phyloP scores from a whole-genome alignment of 2,113 vertebrate species.

The Riparia riparia region DNA sequence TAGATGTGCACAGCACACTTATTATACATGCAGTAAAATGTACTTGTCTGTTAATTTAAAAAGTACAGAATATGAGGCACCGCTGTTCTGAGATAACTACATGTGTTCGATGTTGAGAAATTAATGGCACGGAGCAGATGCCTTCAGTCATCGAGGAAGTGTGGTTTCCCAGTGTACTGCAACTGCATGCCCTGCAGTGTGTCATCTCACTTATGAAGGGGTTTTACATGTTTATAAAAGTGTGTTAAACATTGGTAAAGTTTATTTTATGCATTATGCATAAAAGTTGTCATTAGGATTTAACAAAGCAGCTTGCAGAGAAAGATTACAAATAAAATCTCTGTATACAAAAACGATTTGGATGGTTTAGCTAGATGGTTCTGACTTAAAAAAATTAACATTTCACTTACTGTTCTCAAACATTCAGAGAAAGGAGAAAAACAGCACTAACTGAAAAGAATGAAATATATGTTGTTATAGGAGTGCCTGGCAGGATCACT shows the following conservation, averaged over 20 bases:
- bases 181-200: constrained; percentile 57
- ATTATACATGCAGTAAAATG: constrained; percentile 52
- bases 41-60: constrained; percentile 53
- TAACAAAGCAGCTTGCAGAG: constrained; percentile 83
- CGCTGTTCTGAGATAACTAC: constrained; percentile 45
- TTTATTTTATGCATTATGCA: constrained; percentile 84
- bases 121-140: constrained; percentile 58
- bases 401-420: constrained; percentile 71
- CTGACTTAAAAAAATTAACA: constrained; percentile 75
- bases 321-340: constrained; percentile 83
- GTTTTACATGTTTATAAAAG: constrained; percentile 77
- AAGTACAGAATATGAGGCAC: constrained; percentile 37
- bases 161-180: constrained; percentile 29
- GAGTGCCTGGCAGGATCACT: background rate
- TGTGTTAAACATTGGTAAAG: constrained; percentile 79
- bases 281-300: constrained; percentile 83
- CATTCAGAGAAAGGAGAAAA: constrained; percentile 56
- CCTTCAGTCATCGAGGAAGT: constrained; percentile 35
- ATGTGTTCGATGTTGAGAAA: constrained; percentile 54
- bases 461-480: constrained; percentile 48
- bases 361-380: constrained; percentile 78
- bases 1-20: constrained; percentile 44
- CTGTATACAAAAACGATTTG: constrained; percentile 78
- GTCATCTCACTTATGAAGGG: constrained; percentile 70
- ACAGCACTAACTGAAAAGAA: constrained; percentile 26